Evolutionary conservation across 2,888 invertebrate species (phyloP).

Genomic region (Lasioglossum malachurum): DNA sequence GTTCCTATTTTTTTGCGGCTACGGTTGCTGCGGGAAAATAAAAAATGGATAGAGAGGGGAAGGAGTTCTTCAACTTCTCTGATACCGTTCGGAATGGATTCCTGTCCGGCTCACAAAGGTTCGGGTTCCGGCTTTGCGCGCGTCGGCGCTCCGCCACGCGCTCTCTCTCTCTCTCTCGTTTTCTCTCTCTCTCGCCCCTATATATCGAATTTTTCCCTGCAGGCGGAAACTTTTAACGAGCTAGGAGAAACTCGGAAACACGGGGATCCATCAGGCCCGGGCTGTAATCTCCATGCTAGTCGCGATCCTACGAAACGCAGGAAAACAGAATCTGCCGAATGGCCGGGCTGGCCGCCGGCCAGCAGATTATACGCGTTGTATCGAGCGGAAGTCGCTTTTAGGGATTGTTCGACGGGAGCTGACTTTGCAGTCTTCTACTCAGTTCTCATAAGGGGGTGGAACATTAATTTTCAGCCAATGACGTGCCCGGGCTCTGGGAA

Average conservation of each 20-base stretch:
- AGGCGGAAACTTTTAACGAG: conserved; percentile 56
- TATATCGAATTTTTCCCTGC: conserved; percentile 42
- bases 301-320: conserved; percentile 46
- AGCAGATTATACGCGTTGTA: conserved; percentile 46
- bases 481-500: not conserved
- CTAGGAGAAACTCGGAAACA: conserved; percentile 53
- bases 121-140: not conserved
- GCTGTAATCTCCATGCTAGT: conserved; percentile 36
- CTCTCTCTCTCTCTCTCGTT: not conserved
- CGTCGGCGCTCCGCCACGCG: not conserved
- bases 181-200: not conserved
- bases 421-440: conserved; percentile 12
- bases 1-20: conserved; percentile 8
- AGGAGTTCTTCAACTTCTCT: conserved; percentile 13
- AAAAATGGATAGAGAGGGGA: not conserved
- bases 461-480: conserved; percentile 17
- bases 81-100: conserved; percentile 36
- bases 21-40: not conserved
- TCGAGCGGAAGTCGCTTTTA: conserved; percentile 44
- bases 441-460: not conserved
- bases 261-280: conserved; percentile 40
- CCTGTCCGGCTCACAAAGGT: conserved; percentile 35
- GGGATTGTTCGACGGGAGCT: conserved; percentile 23
- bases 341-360: conserved; percentile 37
- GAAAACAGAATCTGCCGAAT: conserved; percentile 54